A percentile compares a stretch with the other conserved stretches of the same genome.
phyloP scores from a whole-genome alignment of 2,888 invertebrate species.

The Hermaeophaga mercurialis region DNA sequence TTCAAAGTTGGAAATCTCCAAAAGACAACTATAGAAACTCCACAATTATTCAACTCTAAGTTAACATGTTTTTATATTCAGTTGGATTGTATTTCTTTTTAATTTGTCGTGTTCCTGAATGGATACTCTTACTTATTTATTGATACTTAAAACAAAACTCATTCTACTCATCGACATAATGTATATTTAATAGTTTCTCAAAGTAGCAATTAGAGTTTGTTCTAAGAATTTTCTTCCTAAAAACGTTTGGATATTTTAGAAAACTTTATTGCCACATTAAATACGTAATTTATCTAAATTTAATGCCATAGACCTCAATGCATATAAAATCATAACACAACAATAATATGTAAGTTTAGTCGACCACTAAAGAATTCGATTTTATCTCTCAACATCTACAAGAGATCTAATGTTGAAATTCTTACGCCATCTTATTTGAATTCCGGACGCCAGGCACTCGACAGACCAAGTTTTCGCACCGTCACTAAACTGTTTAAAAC shows the following conservation, averaged over 20 bases:
- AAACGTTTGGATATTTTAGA: not conserved
- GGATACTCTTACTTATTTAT: too few relatives aligned
- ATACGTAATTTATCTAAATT: not conserved
- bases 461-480: not conserved
- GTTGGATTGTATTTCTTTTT: too few relatives aligned
- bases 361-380: conserved; percentile 8
- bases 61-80: too few relatives aligned
- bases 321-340: conserved; percentile 2
- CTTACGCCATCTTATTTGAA: conserved; percentile 9
- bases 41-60: too few relatives aligned
- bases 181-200: too few relatives aligned
- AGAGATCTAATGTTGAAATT: conserved; percentile 5
- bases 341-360: conserved; percentile 6
- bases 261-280: not conserved
- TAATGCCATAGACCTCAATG: not conserved
- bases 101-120: too few relatives aligned
- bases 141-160: too few relatives aligned
- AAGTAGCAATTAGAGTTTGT: too few relatives aligned
- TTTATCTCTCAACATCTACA: conserved; percentile 9
- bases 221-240: not conserved
- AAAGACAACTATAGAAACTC: too few relatives aligned
- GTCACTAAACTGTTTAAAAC: not conserved
- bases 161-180: too few relatives aligned
- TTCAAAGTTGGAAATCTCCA: too few relatives aligned
- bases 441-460: conserved; percentile 1